Conservation (phyloP, 2,888 invertebrate genomes). For the Carpatolechia fugitivella region DNA sequence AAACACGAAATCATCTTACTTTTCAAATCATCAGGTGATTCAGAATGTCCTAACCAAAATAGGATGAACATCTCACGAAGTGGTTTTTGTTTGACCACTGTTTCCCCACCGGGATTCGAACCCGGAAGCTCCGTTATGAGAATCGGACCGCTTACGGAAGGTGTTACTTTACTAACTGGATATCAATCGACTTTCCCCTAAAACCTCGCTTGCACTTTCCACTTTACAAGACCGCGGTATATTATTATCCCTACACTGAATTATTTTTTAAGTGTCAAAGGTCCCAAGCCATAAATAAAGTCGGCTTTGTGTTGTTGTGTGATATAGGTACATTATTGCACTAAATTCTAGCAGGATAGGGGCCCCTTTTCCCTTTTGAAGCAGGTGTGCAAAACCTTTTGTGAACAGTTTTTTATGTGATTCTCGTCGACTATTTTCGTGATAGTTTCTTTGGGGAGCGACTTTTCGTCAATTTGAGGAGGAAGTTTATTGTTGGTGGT, state of each 20-base stretch:
- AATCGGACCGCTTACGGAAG: too few species aligned
- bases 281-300: slow-evolving; percentile 51
- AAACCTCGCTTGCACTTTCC: not conserved
- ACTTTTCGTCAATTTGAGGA: slow-evolving; percentile 4
- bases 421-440: slow-evolving; percentile 4
- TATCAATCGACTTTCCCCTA: not conserved
- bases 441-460: slow-evolving; percentile 1
- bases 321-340: slow-evolving; percentile 25
- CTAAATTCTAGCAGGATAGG: not conserved
- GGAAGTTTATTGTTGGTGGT: not conserved
- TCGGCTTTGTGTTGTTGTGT: slow-evolving; percentile 25
- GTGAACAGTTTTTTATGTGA: slow-evolving; percentile 2
- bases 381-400: not conserved
- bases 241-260: slow-evolving; percentile 29
- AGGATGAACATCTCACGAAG: too few species aligned
- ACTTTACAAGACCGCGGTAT: not conserved
- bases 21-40: too few species aligned
- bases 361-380: not conserved
- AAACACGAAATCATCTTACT: too few species aligned
- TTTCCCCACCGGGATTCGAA: too few species aligned
- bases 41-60: too few species aligned
- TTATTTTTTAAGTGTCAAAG: slow-evolving; percentile 64
- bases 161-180: too few species aligned
- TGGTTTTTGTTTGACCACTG: too few species aligned
- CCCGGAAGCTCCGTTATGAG: too few species aligned